Evolutionary conservation across 2,888 invertebrate species (phyloP).

Genomic region (Xestia c-nigrum): DNA sequence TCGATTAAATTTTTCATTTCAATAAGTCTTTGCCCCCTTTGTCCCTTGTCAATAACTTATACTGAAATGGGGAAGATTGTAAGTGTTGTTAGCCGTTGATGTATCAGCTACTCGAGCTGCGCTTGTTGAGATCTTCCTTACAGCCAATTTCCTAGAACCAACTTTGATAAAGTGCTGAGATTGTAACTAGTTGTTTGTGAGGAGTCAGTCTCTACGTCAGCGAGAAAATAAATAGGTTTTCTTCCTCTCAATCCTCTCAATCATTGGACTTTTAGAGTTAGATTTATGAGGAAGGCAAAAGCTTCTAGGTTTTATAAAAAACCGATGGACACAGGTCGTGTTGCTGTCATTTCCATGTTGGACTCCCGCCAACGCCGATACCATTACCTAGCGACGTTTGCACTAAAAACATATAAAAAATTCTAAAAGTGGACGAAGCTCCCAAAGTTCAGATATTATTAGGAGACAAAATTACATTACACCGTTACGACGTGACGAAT

Average conservation of each 20-base stretch:
- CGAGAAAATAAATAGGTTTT: conserved; percentile 22
- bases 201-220: conserved; percentile 21
- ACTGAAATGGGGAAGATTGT: conserved; percentile 1
- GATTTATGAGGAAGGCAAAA: conserved; percentile 12
- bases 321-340: conserved; percentile 62
- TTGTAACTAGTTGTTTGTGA: conserved; percentile 32
- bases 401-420: conserved; percentile 46
- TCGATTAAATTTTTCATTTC: conserved; percentile 22
- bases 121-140: conserved; percentile 32
- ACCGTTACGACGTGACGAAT: conserved; percentile 63
- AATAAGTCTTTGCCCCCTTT: conserved; percentile 2
- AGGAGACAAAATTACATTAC: conserved; percentile 60
- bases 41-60: neutral
- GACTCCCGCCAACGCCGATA: conserved; percentile 62
- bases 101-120: conserved; percentile 31
- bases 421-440: conserved; percentile 43
- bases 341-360: conserved; percentile 64
- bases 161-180: conserved; percentile 39
- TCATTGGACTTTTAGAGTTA: conserved; percentile 17
- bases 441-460: conserved; percentile 55
- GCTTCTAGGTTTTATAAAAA: conserved; percentile 57
- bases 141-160: conserved; percentile 42
- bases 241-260: conserved; percentile 15
- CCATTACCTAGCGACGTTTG: conserved; percentile 49
- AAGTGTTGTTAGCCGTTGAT: conserved; percentile 37